Percentiles rank a stretch among this genome's conserved stretches.
phyloP scores from a whole-genome alignment of 92 coral and sea anemone species.

The Meandrina meandrites region DNA sequence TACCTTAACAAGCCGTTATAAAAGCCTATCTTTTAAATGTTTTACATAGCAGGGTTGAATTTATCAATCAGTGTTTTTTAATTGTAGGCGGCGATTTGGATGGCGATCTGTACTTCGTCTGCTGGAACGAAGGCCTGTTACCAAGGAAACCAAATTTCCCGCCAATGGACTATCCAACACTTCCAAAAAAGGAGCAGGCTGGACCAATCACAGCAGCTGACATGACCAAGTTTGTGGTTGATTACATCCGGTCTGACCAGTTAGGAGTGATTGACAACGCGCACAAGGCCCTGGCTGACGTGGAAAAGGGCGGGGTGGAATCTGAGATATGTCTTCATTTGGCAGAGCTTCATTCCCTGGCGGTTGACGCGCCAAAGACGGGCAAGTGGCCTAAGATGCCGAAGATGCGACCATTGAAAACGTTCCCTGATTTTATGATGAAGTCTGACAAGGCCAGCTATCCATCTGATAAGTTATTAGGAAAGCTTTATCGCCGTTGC shows the following conservation, averaged over 20 bases:
- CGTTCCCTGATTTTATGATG: constrained; percentile 97
- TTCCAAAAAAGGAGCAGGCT: constrained; percentile 46
- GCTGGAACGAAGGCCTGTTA: constrained; percentile 83
- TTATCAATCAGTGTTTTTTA: background rate
- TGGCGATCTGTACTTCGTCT: constrained; percentile 96
- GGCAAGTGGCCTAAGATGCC: constrained; percentile 74
- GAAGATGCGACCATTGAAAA: background rate
- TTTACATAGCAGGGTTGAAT: background rate
- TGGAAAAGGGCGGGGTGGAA: constrained; percentile 71
- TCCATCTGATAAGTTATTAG: constrained; percentile 80
- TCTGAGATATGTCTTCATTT: constrained; percentile 76
- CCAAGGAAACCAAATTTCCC: constrained; percentile 69
- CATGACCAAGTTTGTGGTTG: constrained; percentile 80
- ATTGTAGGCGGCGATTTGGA: constrained; percentile 93
- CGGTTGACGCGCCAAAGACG: constrained; percentile 98
- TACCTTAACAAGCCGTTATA: no score
- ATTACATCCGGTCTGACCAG: constrained; percentile 86
- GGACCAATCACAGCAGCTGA: constrained; percentile 78
- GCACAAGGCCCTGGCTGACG: constrained; percentile 92
- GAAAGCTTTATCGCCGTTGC: constrained; percentile 87
- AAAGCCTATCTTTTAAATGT: no score
- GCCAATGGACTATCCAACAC: constrained; percentile 91
- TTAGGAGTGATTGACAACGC: constrained; percentile 94
- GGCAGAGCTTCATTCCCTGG: constrained; percentile 83
- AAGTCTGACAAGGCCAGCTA: constrained; percentile 78